Conservation (phyloP, 2,113 vertebrate species). For the Semicossyphus pulcher region DNA sequence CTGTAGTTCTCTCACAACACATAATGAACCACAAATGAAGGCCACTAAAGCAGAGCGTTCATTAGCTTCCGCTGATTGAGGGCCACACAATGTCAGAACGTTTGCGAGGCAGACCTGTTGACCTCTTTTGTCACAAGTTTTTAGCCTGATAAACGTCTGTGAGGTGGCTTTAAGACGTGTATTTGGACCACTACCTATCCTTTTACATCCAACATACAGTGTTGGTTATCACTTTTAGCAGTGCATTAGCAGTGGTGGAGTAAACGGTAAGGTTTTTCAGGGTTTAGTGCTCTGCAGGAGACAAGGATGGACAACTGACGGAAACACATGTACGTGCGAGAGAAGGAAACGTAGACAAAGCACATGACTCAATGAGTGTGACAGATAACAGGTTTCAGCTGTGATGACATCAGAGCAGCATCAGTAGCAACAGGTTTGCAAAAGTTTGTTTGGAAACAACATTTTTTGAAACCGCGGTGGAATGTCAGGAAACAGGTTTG, state of each 20-base stretch:
- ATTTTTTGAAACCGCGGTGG: conserved; percentile 47
- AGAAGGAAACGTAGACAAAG: conserved; percentile 16
- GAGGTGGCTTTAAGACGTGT: not conserved
- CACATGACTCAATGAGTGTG: not conserved
- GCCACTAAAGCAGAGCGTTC: conserved; percentile 30
- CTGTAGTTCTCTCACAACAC: conserved; percentile 35
- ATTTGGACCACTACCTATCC: not conserved
- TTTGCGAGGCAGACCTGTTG: not conserved
- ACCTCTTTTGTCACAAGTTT: not conserved
- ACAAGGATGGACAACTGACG: not conserved
- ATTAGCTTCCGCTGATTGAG: conserved; percentile 40
- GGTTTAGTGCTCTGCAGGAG: conserved; percentile 1
- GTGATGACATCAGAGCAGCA: conserved; percentile 22
- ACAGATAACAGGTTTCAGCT: conserved; percentile 48
- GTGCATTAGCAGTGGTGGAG: conserved; percentile 10
- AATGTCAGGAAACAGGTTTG: conserved; percentile 76
- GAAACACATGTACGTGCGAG: not conserved
- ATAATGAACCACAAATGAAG: conserved; percentile 33
- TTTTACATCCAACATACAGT: not conserved
- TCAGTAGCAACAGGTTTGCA: conserved; percentile 4
- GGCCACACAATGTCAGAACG: conserved; percentile 21
- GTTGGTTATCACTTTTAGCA: not conserved
- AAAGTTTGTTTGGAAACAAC: conserved; percentile 47
- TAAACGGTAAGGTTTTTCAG: conserved; percentile 63
- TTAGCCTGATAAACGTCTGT: not conserved